Evolutionary conservation across 2,888 invertebrate genomes (phyloP).

Genomic region (Dryadula phaetusa): DNA sequence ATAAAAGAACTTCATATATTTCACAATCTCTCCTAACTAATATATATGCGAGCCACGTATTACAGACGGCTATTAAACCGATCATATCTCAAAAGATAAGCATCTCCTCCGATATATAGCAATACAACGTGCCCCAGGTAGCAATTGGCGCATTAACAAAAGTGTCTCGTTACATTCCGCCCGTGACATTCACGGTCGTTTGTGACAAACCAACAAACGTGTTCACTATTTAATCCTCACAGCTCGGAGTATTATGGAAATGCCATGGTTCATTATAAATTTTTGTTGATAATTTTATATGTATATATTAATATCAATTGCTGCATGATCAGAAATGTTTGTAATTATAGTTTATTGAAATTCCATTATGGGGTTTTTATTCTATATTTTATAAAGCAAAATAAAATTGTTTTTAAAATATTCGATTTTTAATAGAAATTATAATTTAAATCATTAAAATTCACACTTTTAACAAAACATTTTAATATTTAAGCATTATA

Average conservation of each 20-base stretch:
- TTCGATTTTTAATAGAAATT: no score
- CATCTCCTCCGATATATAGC: constrained; percentile 27
- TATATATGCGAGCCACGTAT: constrained; percentile 17
- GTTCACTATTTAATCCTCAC: constrained; percentile 27
- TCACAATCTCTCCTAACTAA: neutral
- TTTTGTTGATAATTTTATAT: neutral
- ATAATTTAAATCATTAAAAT: no score
- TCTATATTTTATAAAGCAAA: no score
- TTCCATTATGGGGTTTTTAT: neutral
- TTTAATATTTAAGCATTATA: neutral
- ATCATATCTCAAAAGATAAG: constrained; percentile 29
- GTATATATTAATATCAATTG: no score
- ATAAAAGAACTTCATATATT: neutral
- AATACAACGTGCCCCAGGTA: constrained; percentile 38
- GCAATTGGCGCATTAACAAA: constrained; percentile 57
- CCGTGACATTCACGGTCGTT: constrained; percentile 72
- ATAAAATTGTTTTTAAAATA: no score
- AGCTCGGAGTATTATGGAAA: neutral
- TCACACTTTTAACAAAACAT: neutral
- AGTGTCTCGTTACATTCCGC: constrained; percentile 52
- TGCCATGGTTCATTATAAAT: neutral
- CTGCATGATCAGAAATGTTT: no score
- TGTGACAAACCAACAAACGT: constrained; percentile 51
- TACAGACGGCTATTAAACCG: constrained; percentile 11
- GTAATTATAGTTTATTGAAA: neutral